Base-by-base conservation (phyloP, 2,797 vertebrate genomes). In the Notoglanidium macrostoma region DNA sequence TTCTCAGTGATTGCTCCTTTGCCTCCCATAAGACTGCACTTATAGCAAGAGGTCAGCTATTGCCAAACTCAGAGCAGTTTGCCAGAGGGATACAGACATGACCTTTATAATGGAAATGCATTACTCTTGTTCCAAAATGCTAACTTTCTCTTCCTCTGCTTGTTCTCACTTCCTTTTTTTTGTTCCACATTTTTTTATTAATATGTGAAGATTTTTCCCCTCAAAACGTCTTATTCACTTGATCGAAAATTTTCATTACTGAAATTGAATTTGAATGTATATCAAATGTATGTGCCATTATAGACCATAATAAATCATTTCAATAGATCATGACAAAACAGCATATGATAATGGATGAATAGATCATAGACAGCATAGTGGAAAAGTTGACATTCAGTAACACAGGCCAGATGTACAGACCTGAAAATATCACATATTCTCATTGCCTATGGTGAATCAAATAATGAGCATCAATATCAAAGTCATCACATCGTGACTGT, bases 31-130 rank as follows among this genome's bases (percentile, higher is more conserved):
- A 67, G 68, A 44, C 80, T 87, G 72, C 29, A 29, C 82, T 84
- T 79, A 84, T 84, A 83, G 82, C 54, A 84, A 76, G 74, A 84
- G 87, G 82, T 84, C 87, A 87, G 83, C 82, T 40, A 79, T 51
- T 87, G 74, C 63, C 80, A 87, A 67, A 87, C 61, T 83, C 59
- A 49, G 78, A 86, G 54, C 79, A 70, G 54, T 72, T 86, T 35
- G 80, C 86, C 86, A 87, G 86, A 83, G 86, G 86, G 80, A 87
- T 77, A 83, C 82, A 87, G 63, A n/a, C 61, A 84, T 84, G 87
- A 87, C 82, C 82, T 87, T 83, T 87, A 84, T 87, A 84, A 59
- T 87, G 35, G 40, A 84, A 87, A 78, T 68, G 81, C 72, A 67
- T 79, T 87, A 55, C 40, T 68, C 40, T 49, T 84, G 35, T 61